phyloP scores from a whole-genome alignment of 2,888 invertebrate genomes.

The Drosophila phalerata region DNA sequence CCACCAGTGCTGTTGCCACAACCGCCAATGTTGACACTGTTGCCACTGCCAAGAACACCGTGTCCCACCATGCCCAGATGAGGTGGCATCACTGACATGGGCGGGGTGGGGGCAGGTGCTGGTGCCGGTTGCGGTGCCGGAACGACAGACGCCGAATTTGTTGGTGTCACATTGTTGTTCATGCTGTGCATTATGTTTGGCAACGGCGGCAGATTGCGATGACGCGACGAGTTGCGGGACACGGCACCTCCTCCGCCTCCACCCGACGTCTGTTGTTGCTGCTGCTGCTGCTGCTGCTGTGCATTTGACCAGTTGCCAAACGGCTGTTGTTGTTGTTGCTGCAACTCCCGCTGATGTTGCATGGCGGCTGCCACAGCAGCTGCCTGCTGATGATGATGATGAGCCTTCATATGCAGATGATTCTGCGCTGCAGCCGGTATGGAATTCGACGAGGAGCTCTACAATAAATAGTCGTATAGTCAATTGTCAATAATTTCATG shows the following conservation, averaged over 20 bases:
- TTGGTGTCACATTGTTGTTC: slow-evolving; percentile 85
- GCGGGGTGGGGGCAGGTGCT: slow-evolving; percentile 73
- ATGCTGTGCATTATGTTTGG: slow-evolving; percentile 85
- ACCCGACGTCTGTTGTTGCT: slow-evolving; percentile 54
- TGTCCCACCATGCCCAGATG: slow-evolving; percentile 51
- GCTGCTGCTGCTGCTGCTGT: slow-evolving; percentile 70
- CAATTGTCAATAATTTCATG: neutral
- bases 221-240: slow-evolving; percentile 84
- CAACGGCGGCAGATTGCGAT: slow-evolving; percentile 85
- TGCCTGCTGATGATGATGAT: slow-evolving; percentile 76
- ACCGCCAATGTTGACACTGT: slow-evolving; percentile 24
- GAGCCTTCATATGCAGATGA: slow-evolving; percentile 80
- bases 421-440: slow-evolving; percentile 85
- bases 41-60: slow-evolving; percentile 26
- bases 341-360: slow-evolving; percentile 76
- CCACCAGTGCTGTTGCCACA: slow-evolving; percentile 72
- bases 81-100: slow-evolving; percentile 55
- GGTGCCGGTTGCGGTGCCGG: slow-evolving; percentile 74
- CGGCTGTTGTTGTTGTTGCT: slow-evolving; percentile 62
- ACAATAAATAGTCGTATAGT: slow-evolving; percentile 49
- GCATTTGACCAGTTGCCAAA: slow-evolving; percentile 60
- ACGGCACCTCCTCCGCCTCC: slow-evolving; percentile 76
- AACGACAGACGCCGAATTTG: slow-evolving; percentile 85
- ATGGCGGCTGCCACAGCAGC: slow-evolving; percentile 72
- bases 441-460: slow-evolving; percentile 92